Evolutionary conservation across 2,113 vertebrate species (phyloP), one percentile per base, ranked within the genome.

Genomic region (Australoheros scitulus): DNA sequence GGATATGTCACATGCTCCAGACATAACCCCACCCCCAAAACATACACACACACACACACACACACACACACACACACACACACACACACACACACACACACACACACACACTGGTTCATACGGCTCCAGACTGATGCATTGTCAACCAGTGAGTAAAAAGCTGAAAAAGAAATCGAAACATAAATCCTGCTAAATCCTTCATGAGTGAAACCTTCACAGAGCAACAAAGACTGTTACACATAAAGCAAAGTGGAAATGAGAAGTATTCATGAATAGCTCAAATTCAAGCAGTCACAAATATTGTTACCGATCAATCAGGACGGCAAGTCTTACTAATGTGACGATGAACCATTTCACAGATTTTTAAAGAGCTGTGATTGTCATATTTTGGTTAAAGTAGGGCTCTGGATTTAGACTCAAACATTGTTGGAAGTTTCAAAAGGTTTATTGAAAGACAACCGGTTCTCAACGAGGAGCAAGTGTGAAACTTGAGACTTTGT

Each of bases 111-210:
- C 36, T 41, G 77, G 58, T 59, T 52, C 58, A 79, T 41, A 61
- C 63, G 60, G 75, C 34, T 81, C 13, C 6, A 57, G 18, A 83
- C 60, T 15, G 17, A 75, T 75, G 59, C 43, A 15, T 22, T 84
- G 81, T 2, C 61, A 84, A n/a, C 20, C 9, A 17, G 80, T 59
- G 59, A 56, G 57, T 78, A 47, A 79, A 83, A 74, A 77, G 52
- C 32, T 68, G 80, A 50, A 70, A 15, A 57, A 84, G 81, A 77
- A 56, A 60, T 72, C 68, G 72, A 86, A 81, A 80, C 75, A 60
- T 78, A 72, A 88, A 90, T 83, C 76, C 82, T 76, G 11, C 61
- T 50, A 17, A 50, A 50, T 38, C 0, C 65, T 7, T 29, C 47
- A 61, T 87, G 64, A 79, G 57, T 52, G 32, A 80, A 68, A 70